Evolutionary conservation across 2,888 invertebrate species (phyloP).

Genomic region (Schizotus pectinicornis): DNA sequence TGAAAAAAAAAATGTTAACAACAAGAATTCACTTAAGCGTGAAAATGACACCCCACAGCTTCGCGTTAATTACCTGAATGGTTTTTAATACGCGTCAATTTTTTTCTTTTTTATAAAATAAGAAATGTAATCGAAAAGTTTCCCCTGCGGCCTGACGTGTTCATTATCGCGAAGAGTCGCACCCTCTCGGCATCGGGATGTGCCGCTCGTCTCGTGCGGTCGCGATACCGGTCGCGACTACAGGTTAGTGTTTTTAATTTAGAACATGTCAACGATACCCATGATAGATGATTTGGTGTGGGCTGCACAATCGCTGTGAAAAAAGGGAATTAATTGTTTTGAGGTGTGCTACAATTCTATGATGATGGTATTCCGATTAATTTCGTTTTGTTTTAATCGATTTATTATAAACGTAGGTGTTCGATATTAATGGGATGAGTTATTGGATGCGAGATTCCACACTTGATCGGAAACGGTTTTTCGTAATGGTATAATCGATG

Average conservation of each 20-base stretch:
- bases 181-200: slow-evolving; percentile 9
- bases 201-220: slow-evolving; percentile 26
- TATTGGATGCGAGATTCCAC: slow-evolving; percentile 38
- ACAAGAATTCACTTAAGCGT: slow-evolving; percentile 33
- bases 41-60: slow-evolving; percentile 39
- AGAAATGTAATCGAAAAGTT: slow-evolving; percentile 40
- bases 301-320: slow-evolving; percentile 54
- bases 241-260: slow-evolving; percentile 60
- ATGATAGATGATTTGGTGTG: slow-evolving; percentile 60
- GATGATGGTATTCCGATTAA: slow-evolving; percentile 55
- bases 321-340: slow-evolving; percentile 59
- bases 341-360: slow-evolving; percentile 55
- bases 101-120: slow-evolving; percentile 37
- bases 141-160: slow-evolving; percentile 28
- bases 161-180: slow-evolving; percentile 24
- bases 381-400: slow-evolving; percentile 56
- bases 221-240: slow-evolving; percentile 29
- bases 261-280: slow-evolving; percentile 60
- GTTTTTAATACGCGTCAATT: slow-evolving; percentile 10
- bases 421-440: slow-evolving; percentile 52
- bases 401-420: slow-evolving; percentile 57
- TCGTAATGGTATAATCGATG: slow-evolving; percentile 9
- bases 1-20: no score
- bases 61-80: slow-evolving; percentile 37
- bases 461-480: slow-evolving; percentile 15